phyloP scores from a whole-genome alignment of 2,113 vertebrate genomes.

The Lycaon pictus region DNA sequence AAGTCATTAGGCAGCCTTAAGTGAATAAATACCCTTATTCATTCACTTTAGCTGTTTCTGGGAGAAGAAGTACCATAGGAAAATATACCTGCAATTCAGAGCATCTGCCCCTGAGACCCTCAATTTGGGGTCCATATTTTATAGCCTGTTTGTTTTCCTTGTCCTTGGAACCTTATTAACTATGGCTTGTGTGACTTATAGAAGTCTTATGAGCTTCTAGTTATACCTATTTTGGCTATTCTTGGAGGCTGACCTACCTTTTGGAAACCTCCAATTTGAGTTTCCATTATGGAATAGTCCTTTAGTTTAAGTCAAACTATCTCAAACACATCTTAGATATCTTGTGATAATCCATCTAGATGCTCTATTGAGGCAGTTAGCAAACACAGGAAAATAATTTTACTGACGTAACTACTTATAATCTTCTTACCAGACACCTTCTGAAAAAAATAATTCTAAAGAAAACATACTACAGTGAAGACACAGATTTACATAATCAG shows the following conservation, averaged over 20 bases:
- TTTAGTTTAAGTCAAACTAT: background rate
- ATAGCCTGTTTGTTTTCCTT: background rate
- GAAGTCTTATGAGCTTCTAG: background rate
- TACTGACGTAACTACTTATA: background rate
- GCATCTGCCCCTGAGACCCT: background rate
- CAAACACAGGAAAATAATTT: background rate
- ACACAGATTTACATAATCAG: background rate
- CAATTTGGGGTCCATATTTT: no score
- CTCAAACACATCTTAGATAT: background rate
- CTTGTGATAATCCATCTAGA: background rate
- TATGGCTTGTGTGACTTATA: background rate
- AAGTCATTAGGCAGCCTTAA: background rate
- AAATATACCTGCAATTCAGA: background rate
- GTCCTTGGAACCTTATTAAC: background rate
- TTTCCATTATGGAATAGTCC: background rate
- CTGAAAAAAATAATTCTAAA: background rate
- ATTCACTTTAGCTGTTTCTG: background rate
- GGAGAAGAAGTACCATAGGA: background rate
- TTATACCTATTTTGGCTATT: background rate
- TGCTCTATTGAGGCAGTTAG: background rate
- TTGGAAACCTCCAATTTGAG: background rate
- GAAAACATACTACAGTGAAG: background rate
- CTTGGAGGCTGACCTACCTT: background rate
- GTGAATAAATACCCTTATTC: background rate
- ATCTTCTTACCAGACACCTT: background rate